phyloP scores from a whole-genome alignment of 2,888 invertebrate species.

The Lacanobia wlatinum region DNA sequence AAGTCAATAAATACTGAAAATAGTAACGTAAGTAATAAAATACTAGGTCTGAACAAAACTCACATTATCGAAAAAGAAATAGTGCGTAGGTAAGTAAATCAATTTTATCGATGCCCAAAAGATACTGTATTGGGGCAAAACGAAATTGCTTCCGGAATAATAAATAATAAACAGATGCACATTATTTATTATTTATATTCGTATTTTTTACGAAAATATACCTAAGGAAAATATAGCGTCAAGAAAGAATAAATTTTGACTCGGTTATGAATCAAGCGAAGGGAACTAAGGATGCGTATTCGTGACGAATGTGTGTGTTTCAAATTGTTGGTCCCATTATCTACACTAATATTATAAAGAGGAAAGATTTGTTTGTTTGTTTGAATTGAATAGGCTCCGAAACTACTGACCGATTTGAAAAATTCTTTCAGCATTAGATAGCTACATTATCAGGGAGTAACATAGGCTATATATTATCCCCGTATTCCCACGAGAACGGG shows the following conservation, averaged over 20 bases:
- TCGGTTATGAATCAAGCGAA: slow-evolving; percentile 16
- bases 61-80: not conserved
- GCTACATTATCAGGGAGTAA: no score
- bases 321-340: not conserved
- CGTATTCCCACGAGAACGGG: no score
- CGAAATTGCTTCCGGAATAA: slow-evolving; percentile 26
- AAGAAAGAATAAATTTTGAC: slow-evolving; percentile 33
- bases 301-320: slow-evolving; percentile 1
- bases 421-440: no score
- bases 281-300: slow-evolving; percentile 13
- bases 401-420: no score
- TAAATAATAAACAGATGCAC: slow-evolving; percentile 31
- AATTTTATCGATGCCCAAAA: slow-evolving; percentile 14
- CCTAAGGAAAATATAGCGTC: slow-evolving; percentile 9
- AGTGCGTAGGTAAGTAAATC: slow-evolving; percentile 16
- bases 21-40: not conserved
- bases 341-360: no score
- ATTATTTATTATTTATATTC: slow-evolving; percentile 29
- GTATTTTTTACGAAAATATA: slow-evolving; percentile 28
- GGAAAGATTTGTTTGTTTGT: no score
- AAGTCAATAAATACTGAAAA: not conserved
- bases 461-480: no score
- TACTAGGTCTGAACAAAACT: not conserved
- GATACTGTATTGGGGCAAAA: not conserved
- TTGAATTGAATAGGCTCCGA: no score